phyloP scores from a whole-genome alignment of 2,888 invertebrate species.

The Pachydiplax longipennis region DNA sequence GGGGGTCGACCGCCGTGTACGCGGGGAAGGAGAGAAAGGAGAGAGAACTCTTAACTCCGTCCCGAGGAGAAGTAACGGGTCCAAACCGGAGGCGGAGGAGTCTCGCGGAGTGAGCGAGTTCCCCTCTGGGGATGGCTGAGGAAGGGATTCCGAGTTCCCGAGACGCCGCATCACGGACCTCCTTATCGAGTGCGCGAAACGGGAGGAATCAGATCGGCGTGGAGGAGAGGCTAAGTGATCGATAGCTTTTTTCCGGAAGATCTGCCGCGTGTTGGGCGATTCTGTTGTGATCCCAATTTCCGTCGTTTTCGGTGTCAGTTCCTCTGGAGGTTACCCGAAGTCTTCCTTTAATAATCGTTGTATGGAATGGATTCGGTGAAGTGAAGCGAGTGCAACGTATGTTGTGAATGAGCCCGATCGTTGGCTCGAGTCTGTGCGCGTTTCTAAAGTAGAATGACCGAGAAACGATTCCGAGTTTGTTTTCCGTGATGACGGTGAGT shows the following conservation, averaged over 20 bases:
- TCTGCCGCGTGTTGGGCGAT: background rate
- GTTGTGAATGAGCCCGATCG: too few species aligned
- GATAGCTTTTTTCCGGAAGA: background rate
- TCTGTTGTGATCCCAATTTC: background rate
- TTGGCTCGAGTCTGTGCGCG: too few species aligned
- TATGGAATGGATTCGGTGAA: too few species aligned
- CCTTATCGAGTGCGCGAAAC: background rate
- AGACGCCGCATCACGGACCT: background rate
- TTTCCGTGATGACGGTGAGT: too few species aligned
- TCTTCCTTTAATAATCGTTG: too few species aligned
- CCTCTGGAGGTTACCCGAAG: background rate
- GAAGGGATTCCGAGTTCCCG: background rate
- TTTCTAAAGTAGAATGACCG: too few species aligned
- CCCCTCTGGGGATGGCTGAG: background rate
- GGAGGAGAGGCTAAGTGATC: background rate
- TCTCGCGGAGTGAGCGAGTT: background rate
- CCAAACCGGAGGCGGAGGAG: constrained; percentile 1
- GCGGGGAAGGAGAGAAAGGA: background rate
- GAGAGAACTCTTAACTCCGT: background rate
- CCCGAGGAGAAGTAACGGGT: constrained; percentile 1
- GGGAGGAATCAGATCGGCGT: background rate
- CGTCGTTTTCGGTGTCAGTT: background rate
- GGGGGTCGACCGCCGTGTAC: background rate
- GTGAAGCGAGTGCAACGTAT: too few species aligned
- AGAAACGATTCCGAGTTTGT: too few species aligned